phyloP scores from a whole-genome alignment of 2,113 vertebrate species.

The Parotia lawesii region DNA sequence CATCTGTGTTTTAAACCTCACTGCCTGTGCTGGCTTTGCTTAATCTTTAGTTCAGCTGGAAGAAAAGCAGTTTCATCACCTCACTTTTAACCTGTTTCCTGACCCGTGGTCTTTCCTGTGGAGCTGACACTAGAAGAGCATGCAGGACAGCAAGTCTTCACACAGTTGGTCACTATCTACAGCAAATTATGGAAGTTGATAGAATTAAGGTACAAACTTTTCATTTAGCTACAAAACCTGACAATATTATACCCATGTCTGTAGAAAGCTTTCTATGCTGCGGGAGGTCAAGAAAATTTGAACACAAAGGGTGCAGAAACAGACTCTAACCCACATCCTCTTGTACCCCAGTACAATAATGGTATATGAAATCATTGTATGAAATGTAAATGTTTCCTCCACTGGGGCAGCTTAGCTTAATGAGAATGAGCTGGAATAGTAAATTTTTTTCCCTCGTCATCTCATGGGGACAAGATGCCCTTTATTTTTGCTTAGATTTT shows the following conservation, averaged over 20 bases:
- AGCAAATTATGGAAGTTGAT: not conserved
- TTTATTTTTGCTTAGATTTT: not conserved
- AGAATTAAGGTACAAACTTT: not conserved
- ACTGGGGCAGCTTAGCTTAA: not conserved
- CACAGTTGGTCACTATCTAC: not conserved
- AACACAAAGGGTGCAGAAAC: not conserved
- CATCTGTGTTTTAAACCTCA: not conserved
- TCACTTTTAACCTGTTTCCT: not conserved
- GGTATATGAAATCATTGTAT: not conserved
- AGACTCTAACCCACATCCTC: not conserved
- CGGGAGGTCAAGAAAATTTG: not conserved
- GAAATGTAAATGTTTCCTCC: not conserved
- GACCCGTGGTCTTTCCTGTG: not conserved
- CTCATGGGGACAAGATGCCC: not conserved
- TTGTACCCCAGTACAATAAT: too few species aligned
- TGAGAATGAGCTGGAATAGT: not conserved
- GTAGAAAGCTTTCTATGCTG: not conserved
- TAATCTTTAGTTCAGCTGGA: not conserved
- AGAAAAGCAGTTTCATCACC: not conserved
- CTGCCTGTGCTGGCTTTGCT: not conserved
- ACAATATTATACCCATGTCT: not conserved
- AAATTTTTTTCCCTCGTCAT: not conserved
- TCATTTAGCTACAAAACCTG: not conserved
- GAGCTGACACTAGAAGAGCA: not conserved
- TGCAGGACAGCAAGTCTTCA: not conserved